Conservation (phyloP, 2,113 vertebrate species). For the Zosterops japonicus region DNA sequence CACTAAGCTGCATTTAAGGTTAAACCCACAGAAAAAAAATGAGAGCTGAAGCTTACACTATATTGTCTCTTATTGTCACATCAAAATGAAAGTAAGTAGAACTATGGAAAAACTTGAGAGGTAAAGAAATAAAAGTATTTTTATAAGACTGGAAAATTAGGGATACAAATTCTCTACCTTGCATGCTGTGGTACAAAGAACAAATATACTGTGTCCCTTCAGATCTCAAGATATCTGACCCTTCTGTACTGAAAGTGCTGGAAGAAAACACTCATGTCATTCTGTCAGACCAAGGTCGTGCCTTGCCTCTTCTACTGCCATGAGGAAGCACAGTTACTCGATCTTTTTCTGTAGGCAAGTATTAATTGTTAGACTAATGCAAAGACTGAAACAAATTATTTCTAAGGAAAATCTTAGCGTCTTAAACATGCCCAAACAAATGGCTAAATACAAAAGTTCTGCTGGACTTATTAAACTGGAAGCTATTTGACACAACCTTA, state of each 20-base stretch:
- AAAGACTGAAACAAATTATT: neutral
- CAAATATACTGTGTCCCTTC: neutral
- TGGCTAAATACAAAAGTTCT: neutral
- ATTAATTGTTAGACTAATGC: neutral
- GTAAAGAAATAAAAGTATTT: neutral
- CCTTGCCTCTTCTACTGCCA: neutral
- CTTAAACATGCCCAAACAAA: neutral
- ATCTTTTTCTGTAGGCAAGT: neutral
- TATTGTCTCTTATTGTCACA: neutral
- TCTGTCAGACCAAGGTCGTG: neutral
- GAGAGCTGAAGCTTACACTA: neutral
- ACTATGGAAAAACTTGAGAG: neutral
- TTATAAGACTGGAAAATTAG: neutral
- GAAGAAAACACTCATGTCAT: neutral
- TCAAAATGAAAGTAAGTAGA: neutral
- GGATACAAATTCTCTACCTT: neutral
- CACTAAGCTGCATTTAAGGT: neutral
- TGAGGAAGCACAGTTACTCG: neutral
- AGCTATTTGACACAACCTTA: neutral
- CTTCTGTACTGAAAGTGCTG: neutral
- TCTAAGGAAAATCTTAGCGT: neutral
- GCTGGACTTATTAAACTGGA: neutral
- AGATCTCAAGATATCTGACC: neutral
- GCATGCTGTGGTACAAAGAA: neutral
- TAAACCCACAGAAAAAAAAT: neutral